Evolutionary conservation across 2,113 vertebrate species (phyloP).

Genomic region (Paraplagusia blochii): DNA sequence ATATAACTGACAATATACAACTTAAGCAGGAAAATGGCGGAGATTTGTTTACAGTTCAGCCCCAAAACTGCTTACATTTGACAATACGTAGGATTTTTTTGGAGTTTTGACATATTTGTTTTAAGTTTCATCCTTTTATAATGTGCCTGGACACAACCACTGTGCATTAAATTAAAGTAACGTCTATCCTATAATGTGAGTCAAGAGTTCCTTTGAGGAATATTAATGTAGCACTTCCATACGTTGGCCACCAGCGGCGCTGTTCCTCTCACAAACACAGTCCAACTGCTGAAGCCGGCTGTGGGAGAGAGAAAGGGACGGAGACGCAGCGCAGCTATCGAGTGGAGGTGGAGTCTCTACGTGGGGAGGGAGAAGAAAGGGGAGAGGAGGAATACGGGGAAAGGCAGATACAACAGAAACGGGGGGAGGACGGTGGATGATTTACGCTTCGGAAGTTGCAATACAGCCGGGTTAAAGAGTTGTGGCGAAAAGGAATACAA

Average conservation of each 20-base stretch:
- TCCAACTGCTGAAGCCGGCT: slow-evolving; percentile 2
- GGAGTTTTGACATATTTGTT: too few relatives aligned
- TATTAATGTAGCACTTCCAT: too few relatives aligned
- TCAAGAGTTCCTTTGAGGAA: too few relatives aligned
- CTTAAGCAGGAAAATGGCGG: too few relatives aligned
- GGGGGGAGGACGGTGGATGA: slow-evolving; percentile 67
- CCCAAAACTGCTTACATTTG: too few relatives aligned
- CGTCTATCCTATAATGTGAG: too few relatives aligned
- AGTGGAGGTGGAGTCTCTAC: slow-evolving; percentile 75
- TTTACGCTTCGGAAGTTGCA: slow-evolving; percentile 52
- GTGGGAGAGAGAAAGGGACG: background rate
- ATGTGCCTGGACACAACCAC: too few relatives aligned
- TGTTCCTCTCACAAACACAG: slow-evolving; percentile 38
- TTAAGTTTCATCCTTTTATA: too few relatives aligned
- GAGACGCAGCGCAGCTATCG: slow-evolving; percentile 29
- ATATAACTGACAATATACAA: too few relatives aligned
- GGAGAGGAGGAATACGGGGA: slow-evolving; percentile 67
- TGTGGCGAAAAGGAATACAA: slow-evolving; percentile 50
- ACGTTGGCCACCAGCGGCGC: slow-evolving; percentile 64
- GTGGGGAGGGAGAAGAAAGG: slow-evolving; percentile 73
- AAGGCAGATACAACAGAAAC: slow-evolving; percentile 67
- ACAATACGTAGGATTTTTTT: too few relatives aligned
- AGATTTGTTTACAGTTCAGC: too few relatives aligned
- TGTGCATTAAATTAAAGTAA: too few relatives aligned
- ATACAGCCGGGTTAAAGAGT: slow-evolving; percentile 31